These are phyloP conservation scores for Lutraria lutraria DNA, from an alignment of 2,888 invertebrate genomes.

Conservation along the genomic window DNA sequence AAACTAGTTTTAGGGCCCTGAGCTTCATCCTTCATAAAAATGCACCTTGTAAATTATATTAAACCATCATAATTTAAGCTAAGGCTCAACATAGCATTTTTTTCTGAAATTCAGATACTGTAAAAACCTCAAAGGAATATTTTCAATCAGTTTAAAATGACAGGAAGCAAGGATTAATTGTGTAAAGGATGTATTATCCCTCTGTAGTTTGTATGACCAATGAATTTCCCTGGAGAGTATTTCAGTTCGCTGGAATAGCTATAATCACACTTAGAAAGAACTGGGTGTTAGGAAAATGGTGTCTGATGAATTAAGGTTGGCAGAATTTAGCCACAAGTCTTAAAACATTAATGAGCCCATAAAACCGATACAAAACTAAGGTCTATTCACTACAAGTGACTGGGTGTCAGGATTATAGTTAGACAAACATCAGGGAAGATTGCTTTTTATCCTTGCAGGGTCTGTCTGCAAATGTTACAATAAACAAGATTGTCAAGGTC, in stretches of 20 bases:
- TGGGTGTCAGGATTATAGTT: neutral
- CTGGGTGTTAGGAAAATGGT: slow-evolving; percentile 7
- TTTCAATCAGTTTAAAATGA: slow-evolving; percentile 21
- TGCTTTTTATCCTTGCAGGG: neutral
- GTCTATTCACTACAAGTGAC: neutral
- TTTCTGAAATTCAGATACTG: neutral
- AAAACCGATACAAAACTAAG: neutral
- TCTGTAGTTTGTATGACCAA: slow-evolving; percentile 14
- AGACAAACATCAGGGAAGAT: neutral
- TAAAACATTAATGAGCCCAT: slow-evolving; percentile 23
- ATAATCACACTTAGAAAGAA: slow-evolving; percentile 19
- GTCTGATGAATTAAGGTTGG: slow-evolving; percentile 1
- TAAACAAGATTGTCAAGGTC: neutral
- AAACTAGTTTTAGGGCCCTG: too few species aligned
- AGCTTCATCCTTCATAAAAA: too few species aligned
- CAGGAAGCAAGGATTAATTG: neutral
- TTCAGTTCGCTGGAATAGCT: neutral
- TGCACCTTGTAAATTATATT: neutral
- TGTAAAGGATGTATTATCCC: neutral
- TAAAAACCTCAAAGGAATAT: neutral
- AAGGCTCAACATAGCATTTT: neutral
- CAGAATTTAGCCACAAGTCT: neutral
- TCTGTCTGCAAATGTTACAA: neutral
- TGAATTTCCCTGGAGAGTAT: slow-evolving; percentile 11
- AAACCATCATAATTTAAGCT: neutral